Conservation (phyloP, 2,113 vertebrate genomes). For the Alethe diademata region DNA sequence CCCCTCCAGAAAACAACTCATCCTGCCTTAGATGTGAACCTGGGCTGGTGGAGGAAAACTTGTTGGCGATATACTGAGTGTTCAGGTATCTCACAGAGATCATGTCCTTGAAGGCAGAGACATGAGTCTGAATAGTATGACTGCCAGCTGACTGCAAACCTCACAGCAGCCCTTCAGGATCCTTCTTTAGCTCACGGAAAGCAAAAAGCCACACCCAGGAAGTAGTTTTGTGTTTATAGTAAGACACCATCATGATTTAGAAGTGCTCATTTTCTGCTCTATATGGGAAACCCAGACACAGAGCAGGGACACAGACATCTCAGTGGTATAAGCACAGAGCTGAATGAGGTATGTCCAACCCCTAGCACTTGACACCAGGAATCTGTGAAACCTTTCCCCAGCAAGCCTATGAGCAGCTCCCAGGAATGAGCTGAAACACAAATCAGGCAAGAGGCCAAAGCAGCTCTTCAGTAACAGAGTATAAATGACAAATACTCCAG, state of each 20-base stretch:
- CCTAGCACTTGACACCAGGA: neutral
- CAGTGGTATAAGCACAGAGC: neutral
- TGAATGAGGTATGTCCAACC: neutral
- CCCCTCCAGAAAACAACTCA: neutral
- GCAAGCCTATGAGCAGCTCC: constrained; percentile 18
- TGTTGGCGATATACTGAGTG: neutral
- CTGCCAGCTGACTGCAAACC: neutral
- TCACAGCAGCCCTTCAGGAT: neutral
- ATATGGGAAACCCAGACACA: neutral
- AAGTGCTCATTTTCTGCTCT: neutral
- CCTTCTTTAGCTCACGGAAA: neutral
- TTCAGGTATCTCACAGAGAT: neutral
- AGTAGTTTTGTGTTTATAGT: neutral
- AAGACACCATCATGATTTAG: neutral
- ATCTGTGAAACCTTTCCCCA: neutral
- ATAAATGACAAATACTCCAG: neutral
- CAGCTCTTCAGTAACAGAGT: neutral
- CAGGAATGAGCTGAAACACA: neutral
- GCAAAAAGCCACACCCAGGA: neutral
- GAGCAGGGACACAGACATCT: neutral
- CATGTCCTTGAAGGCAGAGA: neutral
- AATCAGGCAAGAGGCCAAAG: neutral
- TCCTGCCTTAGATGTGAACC: neutral
- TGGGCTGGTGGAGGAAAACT: neutral
- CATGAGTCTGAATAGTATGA: neutral